Base-by-base conservation (phyloP, 2,113 vertebrate species). In the Colius striatus region DNA sequence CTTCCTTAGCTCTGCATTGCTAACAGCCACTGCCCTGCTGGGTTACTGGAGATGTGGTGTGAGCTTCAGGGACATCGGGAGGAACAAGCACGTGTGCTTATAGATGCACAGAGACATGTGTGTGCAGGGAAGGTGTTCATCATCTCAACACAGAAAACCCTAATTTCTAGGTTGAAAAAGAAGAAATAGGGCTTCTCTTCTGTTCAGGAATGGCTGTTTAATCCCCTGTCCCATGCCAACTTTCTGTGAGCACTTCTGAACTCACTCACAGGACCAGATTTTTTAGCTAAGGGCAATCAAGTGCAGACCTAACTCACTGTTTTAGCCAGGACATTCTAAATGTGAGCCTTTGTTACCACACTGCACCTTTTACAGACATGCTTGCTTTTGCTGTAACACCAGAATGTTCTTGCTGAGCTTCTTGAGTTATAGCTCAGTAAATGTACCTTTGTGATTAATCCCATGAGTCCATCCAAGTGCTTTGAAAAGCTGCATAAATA, bases 231-330 rank as follows among this genome's bases (percentile, higher is more conserved):
- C 53, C 65, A 1, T 48, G 70, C 17, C 25, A 16, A n/a, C 20
- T 83, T 71, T 27, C 32, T n/a, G 25, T 4, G 77, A 53, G 22
- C 2, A 2, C 57, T 87, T 55, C 50, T 32, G 32, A 60, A 5
- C 16, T 71, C 45, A 2, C 34, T 27, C 19, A 4, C 9, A 5
- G 2, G 5, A 41, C 15, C 25, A 4, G 9, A 3, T 41, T 51
- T 76, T 90, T 80, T 27, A 68, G 54, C 62, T 27, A 14, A 30
- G 68, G 73, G 27, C 67, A 51, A 10, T 22, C 27, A 61, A 25
- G 34, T 68, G 45, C 68, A 57, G 70, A 82, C 41, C 20, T 7
- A 25, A 58, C 45, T 72, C 5, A 0, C 0, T 1, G 16, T 76
- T 87, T 72, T 21, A 30, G 43, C 25, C 50, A 12, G 32, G 27